Evolutionary conservation across 2,888 invertebrate genomes (phyloP).

Genomic region (Drosophila eohydei): DNA sequence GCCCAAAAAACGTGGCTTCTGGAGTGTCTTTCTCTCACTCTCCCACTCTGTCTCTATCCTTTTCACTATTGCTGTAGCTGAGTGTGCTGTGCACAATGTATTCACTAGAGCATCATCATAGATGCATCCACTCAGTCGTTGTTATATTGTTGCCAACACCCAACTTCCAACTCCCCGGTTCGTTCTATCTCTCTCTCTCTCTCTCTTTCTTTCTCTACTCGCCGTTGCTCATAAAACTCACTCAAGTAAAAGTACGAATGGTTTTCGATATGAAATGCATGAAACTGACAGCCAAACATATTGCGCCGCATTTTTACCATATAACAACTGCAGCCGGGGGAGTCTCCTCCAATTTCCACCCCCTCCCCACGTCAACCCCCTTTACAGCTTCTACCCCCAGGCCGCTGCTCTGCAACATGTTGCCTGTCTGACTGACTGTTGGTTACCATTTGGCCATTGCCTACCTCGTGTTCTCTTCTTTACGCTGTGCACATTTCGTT

Average conservation of each 20-base stretch:
- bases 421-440: constrained; percentile 63
- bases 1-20: constrained; percentile 34
- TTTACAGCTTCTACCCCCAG: constrained; percentile 1
- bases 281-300: constrained; percentile 80
- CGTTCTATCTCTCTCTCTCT: neutral
- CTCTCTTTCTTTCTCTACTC: constrained; percentile 31
- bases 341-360: constrained; percentile 9
- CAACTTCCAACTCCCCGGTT: neutral
- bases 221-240: constrained; percentile 77
- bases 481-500: constrained; percentile 24
- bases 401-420: constrained; percentile 42
- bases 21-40: neutral
- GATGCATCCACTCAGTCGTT: constrained; percentile 68
- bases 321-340: constrained; percentile 12
- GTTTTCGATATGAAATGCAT: constrained; percentile 80
- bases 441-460: constrained; percentile 66
- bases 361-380: neutral
- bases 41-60: too few species aligned
- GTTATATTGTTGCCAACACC: constrained; percentile 54
- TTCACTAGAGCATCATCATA: constrained; percentile 76
- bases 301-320: constrained; percentile 75
- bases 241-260: constrained; percentile 82
- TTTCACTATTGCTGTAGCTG: neutral
- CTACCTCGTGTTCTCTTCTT: neutral
- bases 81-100: constrained; percentile 60